These are phyloP conservation scores for Neopelma chrysocephalum DNA, from an alignment of 2,797 vertebrate species.

Conservation along the genomic window DNA sequence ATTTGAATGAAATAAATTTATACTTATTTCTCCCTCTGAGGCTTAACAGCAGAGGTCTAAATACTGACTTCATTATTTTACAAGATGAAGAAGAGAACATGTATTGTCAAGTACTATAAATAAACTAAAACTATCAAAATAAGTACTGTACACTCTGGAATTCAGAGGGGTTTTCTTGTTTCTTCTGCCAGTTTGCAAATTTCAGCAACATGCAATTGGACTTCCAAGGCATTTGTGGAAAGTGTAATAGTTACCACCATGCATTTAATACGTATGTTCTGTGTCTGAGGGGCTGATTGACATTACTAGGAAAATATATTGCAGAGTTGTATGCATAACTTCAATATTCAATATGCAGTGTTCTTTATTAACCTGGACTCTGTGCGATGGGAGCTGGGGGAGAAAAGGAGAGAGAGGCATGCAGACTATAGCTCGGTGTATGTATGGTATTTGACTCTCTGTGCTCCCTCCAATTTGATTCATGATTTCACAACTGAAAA, in stretches of 20 bases:
- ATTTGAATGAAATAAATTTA: slow-evolving; percentile 33
- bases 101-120: slow-evolving; percentile 54
- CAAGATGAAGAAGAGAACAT: neutral
- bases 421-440: neutral
- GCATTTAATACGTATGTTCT: neutral
- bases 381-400: neutral
- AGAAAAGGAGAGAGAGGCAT: neutral
- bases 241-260: neutral
- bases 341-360: neutral
- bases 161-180: neutral
- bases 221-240: neutral
- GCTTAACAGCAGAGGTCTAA: slow-evolving; percentile 14
- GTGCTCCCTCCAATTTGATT: neutral
- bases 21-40: slow-evolving; percentile 19
- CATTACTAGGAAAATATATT: neutral
- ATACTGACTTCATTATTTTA: neutral
- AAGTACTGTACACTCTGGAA: neutral
- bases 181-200: slow-evolving; percentile 11
- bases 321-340: neutral
- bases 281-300: neutral
- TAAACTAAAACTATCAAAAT: slow-evolving; percentile 49
- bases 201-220: neutral
- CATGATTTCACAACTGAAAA: neutral
- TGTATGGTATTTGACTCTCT: neutral
- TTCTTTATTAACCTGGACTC: neutral